Base-by-base conservation (phyloP, 2,888 invertebrate species). In the Acleris emargana region DNA sequence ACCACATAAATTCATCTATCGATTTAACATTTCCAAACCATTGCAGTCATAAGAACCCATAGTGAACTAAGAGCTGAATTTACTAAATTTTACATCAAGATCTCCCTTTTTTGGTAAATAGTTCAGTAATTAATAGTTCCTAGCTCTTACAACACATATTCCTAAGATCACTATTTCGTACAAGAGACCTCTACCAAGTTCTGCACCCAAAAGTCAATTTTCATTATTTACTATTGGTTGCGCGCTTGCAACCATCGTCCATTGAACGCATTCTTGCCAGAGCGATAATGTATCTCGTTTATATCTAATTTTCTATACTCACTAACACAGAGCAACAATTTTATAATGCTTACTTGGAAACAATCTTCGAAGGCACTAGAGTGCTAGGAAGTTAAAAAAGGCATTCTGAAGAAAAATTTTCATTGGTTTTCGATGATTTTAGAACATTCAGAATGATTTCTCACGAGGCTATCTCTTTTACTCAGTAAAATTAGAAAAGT, bases 1-100 rank as follows among this genome's bases (percentile, higher is more conserved):
- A 87, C 86, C 84, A 86, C 86, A 83, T 88, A 84, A 84, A 86
- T 84, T 85, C 80, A 78, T 88, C 84, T 87, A 88, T 85, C 84
- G 87, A 88, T 79, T 76, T 76, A 82, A 79, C 78, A 77, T 76
- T 75, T 71, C 60, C 72, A 69, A 76, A 75, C 83, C 85, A 86
- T 84, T 79, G 78, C 82, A 75, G 77, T 89, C 89, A 89, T 67
- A 67, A 67, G 58, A 62, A 55, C 53, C 57, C 58, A 54, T 67
- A 57, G 43, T 45, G 45, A n/a, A 22, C 42, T 59, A 59, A 51
- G 18, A 16, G 13, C 50, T 32, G 11, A 7, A 49, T 22, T 45
- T 38, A 43, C 18, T 20, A 20, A 18, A 60, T 55, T 60, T 62
- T 45, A 32, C 13, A 18, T 17, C 59, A 60, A 43, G 52, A 38